phyloP scores from a whole-genome alignment of 2,113 vertebrate genomes.

The Gambusia holbrooki region DNA sequence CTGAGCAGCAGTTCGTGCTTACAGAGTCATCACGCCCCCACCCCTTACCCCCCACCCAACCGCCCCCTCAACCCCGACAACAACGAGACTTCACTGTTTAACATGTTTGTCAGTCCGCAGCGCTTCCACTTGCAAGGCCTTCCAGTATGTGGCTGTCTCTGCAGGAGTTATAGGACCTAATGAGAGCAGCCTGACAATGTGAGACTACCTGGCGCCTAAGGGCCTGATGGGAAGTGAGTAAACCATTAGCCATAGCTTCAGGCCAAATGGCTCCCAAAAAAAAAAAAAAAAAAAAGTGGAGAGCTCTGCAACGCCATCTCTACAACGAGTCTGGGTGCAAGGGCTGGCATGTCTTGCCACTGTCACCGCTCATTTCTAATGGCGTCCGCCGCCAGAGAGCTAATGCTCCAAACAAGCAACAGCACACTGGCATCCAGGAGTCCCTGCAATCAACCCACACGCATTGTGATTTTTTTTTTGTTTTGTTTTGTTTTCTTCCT shows the following conservation, averaged over 20 bases:
- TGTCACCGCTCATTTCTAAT: slow-evolving; percentile 49
- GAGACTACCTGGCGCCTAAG: slow-evolving; percentile 72
- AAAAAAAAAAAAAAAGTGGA: slow-evolving; percentile 32
- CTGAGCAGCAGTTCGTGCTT: slow-evolving; percentile 6
- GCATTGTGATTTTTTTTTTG: background rate
- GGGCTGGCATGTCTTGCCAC: slow-evolving; percentile 43
- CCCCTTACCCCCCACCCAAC: background rate
- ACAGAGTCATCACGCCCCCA: slow-evolving; percentile 17
- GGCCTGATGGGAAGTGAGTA: slow-evolving; percentile 76
- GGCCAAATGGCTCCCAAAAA: slow-evolving; percentile 60
- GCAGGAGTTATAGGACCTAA: slow-evolving; percentile 76
- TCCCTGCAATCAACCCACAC: slow-evolving; percentile 67
- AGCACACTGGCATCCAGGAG: slow-evolving; percentile 70
- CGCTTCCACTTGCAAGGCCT: slow-evolving; percentile 50
- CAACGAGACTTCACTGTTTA: slow-evolving; percentile 15
- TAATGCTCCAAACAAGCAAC: slow-evolving; percentile 57
- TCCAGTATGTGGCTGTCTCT: slow-evolving; percentile 59
- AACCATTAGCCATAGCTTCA: slow-evolving; percentile 79
- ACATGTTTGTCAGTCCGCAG: slow-evolving; percentile 59
- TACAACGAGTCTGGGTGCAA: slow-evolving; percentile 48
- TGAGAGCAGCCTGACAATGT: slow-evolving; percentile 74
- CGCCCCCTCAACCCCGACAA: slow-evolving; percentile 3
- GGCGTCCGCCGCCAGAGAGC: slow-evolving; percentile 51
- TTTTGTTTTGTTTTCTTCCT: background rate
- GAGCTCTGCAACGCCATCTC: slow-evolving; percentile 60